Evolutionary conservation across 2,797 vertebrate genomes (phyloP), one percentile per base, ranked within the genome.

Genomic region (Rhyacichthys aspro): DNA sequence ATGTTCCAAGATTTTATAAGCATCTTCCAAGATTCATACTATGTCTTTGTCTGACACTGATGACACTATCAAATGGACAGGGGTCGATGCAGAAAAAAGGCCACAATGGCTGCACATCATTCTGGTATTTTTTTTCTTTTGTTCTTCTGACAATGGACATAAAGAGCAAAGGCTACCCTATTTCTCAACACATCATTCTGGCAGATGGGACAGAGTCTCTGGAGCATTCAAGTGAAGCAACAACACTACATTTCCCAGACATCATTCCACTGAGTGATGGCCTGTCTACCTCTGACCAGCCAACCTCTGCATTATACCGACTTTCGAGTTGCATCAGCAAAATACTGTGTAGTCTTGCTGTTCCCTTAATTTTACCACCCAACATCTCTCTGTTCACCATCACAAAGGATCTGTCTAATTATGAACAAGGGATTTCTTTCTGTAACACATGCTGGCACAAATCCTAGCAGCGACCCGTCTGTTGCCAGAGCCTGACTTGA

Each of bases 221-320:
- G 64, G 67, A 82, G 82, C 77, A 45, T 71, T 77, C 72, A 70
- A 73, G 77, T 82, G 83, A 66, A 79, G 74, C 79, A 84, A 86
- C 72, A 89, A 78, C 72, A 70, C 47, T 37, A 39, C 17, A 54
- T 70, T 86, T 76, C 55, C 64, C 77, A 74, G 53, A 74, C 59
- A 65, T 63, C 65, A 48, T 66, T 78, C 42, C 67, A 63, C 17
- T 67, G 71, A 87, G 64, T 53, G 58, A 81, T 54, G 42, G 52
- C 54, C 32, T 14, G 32, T 65, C 55, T 67, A 63, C 65, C 33
- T 80, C 61, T 67, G 37, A 71, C 49, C 52, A 69, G 11, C 63
- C 57, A 55, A 56, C 57, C 63, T 56, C 60, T 58, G 81, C 82
- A 78, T 82, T 58, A 69, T 47, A 66, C 19, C 32, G 11, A 70